Evolutionary conservation across 2,113 vertebrate species (phyloP), one percentile per base, ranked within the genome.

Genomic region (Xiphorhynchus elegans): DNA sequence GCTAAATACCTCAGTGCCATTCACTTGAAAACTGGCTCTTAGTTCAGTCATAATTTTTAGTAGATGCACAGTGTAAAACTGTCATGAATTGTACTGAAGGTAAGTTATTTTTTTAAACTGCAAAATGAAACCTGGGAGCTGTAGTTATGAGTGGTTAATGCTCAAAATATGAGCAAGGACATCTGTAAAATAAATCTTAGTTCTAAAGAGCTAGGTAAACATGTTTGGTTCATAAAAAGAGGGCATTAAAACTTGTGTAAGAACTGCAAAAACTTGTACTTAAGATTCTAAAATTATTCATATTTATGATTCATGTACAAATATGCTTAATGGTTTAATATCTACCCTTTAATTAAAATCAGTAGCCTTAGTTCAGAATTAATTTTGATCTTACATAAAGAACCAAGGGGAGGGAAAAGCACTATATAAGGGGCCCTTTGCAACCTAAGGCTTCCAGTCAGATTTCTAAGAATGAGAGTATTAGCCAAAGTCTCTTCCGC

Each of bases 1-100:
- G 90, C 46, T 83, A 96, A 93, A 97, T 97, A 95, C 83, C 93
- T 91, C 90, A 29, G 35, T 80, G 76, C 81, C 95, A 80, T 90
- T 96, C 83, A 90, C 85, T 81, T 84, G 95, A 92, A 96, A 95
- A 92, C 15, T 4, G 12, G 60, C 42, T 86, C 79, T 83, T 74
- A 84, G 49, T 39, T 86, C 90, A 77, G 50, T 8, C 55, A 21
- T 42, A 53, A 58, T 23, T 90, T 93, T 70, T 44, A 74, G 33
- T 66, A 77, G 86, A 56, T 3, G 15, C 11, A 59, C 33, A 56
- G 59, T 10, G 25, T 25, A 60, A 84, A 72, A 74, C 5, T 70
- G 16, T 47, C 24, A 77, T 20, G 7, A 79, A 73, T 26, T 62
- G 19, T 39, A 76, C 1, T 2, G 0, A 83, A 69, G 17, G 19